phyloP scores from a whole-genome alignment of 2,113 vertebrate genomes.

The Corydoras maculifer region DNA sequence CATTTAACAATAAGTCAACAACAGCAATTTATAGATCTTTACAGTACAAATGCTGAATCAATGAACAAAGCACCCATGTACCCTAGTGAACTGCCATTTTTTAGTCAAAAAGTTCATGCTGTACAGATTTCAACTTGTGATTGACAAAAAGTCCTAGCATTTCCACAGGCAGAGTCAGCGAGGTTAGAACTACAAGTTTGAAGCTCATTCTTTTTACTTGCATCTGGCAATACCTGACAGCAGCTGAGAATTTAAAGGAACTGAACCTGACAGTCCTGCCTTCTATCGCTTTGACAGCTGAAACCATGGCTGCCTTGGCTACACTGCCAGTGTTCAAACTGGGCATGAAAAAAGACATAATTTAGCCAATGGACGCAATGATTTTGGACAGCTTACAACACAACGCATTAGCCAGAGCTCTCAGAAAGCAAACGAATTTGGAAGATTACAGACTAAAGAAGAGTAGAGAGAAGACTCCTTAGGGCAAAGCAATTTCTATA shows the following conservation, averaged over 20 bases:
- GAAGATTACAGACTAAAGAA: not conserved
- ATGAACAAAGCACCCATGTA: too few species aligned
- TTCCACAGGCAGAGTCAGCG: constrained; percentile 16
- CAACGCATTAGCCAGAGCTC: constrained; percentile 23
- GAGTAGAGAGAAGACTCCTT: constrained; percentile 12
- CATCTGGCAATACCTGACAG: constrained; percentile 26
- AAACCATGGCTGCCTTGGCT: constrained; percentile 1
- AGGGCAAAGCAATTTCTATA: constrained; percentile 27
- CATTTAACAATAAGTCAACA: too few species aligned
- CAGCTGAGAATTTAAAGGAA: constrained; percentile 7
- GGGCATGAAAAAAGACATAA: constrained; percentile 5
- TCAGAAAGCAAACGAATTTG: not conserved
- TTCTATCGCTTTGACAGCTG: constrained; percentile 20
- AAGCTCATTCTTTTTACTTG: not conserved
- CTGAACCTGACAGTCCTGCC: constrained; percentile 12
- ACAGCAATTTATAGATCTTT: too few species aligned
- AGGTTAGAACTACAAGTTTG: not conserved
- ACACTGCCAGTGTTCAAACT: constrained; percentile 16
- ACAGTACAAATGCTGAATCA: too few species aligned
- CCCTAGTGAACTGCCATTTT: too few species aligned
- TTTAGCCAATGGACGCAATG: constrained; percentile 14
- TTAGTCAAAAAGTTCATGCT: not conserved
- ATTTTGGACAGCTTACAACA: constrained; percentile 26
- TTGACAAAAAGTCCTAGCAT: constrained; percentile 20
- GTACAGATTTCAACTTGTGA: not conserved